Percentiles rank a stretch among this genome's conserved stretches.
Evolutionary conservation across 2,113 vertebrate genomes (phyloP).

Genomic region (Crotophaga sulcirostris): DNA sequence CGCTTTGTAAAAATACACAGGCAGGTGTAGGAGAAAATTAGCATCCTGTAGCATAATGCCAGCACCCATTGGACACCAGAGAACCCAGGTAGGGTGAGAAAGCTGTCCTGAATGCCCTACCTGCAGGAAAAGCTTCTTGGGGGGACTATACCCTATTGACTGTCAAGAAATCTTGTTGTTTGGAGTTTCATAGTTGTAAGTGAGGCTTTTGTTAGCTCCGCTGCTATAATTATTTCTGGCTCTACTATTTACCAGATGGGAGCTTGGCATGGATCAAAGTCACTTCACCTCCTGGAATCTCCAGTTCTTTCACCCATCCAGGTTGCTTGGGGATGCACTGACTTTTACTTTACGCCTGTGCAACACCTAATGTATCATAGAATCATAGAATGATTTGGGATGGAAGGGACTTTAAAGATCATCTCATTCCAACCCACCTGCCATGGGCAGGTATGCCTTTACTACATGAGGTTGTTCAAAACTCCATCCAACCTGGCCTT

Average conservation of each 20-base stretch:
- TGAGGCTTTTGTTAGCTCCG: not conserved
- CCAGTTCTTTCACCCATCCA: not conserved
- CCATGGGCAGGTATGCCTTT: not conserved
- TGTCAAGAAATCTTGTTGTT: not conserved
- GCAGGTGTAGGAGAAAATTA: not conserved
- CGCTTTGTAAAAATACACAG: not conserved
- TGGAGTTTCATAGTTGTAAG: not conserved
- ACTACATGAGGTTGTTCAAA: not conserved
- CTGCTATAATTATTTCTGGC: not conserved
- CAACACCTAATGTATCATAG: not conserved
- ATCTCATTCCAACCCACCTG: fast-evolving
- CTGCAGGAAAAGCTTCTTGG: not conserved
- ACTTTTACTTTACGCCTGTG: not conserved
- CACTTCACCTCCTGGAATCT: not conserved
- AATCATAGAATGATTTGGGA: not conserved
- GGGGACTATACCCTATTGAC: not conserved
- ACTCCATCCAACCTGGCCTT: not conserved
- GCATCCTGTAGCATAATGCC: not conserved
- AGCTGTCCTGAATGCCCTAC: not conserved
- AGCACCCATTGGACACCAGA: not conserved
- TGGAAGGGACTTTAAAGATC: not conserved
- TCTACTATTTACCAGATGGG: not conserved
- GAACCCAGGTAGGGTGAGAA: not conserved
- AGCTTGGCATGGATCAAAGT: not conserved
- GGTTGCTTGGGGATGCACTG: not conserved